Percentiles rank a stretch among this genome's conserved stretches.
Evolutionary conservation across 37 sponge, comb jelly and placozoan genomes (phyloP).

Genomic region (Eunapius fragilis): DNA sequence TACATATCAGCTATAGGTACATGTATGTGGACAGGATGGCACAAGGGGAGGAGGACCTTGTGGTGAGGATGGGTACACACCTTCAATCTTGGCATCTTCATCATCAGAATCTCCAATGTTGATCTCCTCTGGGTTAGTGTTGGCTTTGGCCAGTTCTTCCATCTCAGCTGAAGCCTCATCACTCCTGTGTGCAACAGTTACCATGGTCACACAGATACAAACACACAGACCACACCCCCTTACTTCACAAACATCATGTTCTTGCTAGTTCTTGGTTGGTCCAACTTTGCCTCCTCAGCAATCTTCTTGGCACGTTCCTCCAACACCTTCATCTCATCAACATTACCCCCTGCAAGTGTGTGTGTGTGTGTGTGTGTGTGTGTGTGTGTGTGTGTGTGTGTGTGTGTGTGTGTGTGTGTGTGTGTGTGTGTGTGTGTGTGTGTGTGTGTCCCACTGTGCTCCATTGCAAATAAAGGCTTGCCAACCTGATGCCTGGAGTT

Average conservation of each 20-base stretch:
- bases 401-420: slow-evolving; percentile 8
- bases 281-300: slow-evolving; percentile 77
- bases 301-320: slow-evolving; percentile 80
- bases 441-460: background rate
- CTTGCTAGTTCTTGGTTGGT: slow-evolving; percentile 61
- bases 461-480: background rate
- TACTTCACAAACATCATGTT: slow-evolving; percentile 80
- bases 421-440: slow-evolving; percentile 10
- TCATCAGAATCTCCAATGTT: slow-evolving; percentile 84
- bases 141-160: slow-evolving; percentile 66
- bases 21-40: background rate
- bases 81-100: slow-evolving; percentile 51
- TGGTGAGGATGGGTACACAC: background rate
- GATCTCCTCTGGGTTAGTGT: slow-evolving; percentile 93
- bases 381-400: background rate
- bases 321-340: slow-evolving; percentile 81
- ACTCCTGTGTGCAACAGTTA: slow-evolving; percentile 47
- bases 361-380: slow-evolving; percentile 10
- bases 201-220: slow-evolving; percentile 1
- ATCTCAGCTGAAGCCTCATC: slow-evolving; percentile 73
- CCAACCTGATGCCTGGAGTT: background rate
- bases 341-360: slow-evolving; percentile 48
- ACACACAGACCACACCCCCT: slow-evolving; percentile 16
- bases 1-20: too few species aligned
- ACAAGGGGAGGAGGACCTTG: slow-evolving; percentile 11